Evolutionary conservation across 2,113 vertebrate genomes (phyloP).

Genomic region (Notothenia coriiceps): DNA sequence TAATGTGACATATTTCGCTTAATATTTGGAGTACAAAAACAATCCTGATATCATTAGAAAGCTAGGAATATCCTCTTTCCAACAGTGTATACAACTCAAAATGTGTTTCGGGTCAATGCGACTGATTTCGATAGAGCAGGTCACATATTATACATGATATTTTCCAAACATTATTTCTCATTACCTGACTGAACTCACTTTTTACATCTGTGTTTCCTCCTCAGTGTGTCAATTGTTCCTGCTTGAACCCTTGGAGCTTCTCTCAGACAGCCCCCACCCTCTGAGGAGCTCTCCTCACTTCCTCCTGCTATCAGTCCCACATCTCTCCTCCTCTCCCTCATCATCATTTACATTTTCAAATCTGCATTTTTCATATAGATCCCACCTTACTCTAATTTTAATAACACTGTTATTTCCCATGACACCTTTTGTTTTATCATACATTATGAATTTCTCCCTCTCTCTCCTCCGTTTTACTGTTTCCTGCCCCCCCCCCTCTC

Average conservation of each 20-base stretch:
- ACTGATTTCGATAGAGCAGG: too few relatives aligned
- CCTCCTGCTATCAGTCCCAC: slow-evolving; percentile 47
- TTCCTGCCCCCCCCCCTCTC: slow-evolving; percentile 56
- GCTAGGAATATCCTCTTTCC: too few relatives aligned
- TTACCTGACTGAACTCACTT: not conserved
- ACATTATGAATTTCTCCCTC: slow-evolving; percentile 86
- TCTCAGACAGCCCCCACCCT: slow-evolving; percentile 22
- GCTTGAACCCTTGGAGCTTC: not conserved
- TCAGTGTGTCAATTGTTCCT: slow-evolving; percentile 4
- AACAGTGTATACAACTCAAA: too few relatives aligned
- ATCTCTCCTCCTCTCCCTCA: slow-evolving; percentile 67
- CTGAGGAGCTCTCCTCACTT: slow-evolving; percentile 38
- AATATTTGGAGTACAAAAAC: too few relatives aligned
- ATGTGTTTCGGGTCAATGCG: too few relatives aligned
- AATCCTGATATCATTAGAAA: too few relatives aligned
- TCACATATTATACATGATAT: too few relatives aligned
- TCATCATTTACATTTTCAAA: slow-evolving; percentile 85
- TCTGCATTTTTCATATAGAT: slow-evolving; percentile 86
- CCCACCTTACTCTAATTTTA: slow-evolving; percentile 85
- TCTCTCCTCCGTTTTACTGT: slow-evolving; percentile 48
- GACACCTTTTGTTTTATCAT: slow-evolving; percentile 88
- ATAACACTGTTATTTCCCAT: slow-evolving; percentile 88
- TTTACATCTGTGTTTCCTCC: not conserved
- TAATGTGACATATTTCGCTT: too few relatives aligned
- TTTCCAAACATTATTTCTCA: not conserved